These are phyloP conservation scores for Diaphora mendica DNA, from an alignment of 2,888 invertebrate genomes.

Conservation along the genomic window DNA sequence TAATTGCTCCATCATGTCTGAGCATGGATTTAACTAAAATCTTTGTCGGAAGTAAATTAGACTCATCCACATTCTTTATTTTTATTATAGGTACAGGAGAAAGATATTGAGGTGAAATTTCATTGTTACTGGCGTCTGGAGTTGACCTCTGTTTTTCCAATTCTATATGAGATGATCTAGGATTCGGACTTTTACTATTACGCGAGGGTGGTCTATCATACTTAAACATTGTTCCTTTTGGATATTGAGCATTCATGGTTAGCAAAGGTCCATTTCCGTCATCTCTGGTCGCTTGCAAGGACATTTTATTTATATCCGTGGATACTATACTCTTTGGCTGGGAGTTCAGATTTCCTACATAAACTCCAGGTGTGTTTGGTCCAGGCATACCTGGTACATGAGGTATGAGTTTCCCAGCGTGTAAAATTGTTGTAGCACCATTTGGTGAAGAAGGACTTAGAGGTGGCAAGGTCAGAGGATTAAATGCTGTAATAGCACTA, in stretches of 20 bases:
- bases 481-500: slow-evolving; percentile 90
- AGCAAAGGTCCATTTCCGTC: slow-evolving; percentile 55
- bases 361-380: slow-evolving; percentile 88
- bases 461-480: slow-evolving; percentile 89
- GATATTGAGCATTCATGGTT: slow-evolving; percentile 54
- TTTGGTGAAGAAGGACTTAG: slow-evolving; percentile 83
- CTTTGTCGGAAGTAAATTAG: slow-evolving; percentile 52
- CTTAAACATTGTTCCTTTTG: slow-evolving; percentile 58
- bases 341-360: slow-evolving; percentile 61
- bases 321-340: slow-evolving; percentile 58
- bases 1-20: slow-evolving; percentile 68
- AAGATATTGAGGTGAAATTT: slow-evolving; percentile 60
- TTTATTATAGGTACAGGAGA: slow-evolving; percentile 73
- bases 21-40: slow-evolving; percentile 55
- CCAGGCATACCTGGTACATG: slow-evolving; percentile 96
- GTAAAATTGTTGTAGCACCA: slow-evolving; percentile 88
- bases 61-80: slow-evolving; percentile 76
- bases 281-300: slow-evolving; percentile 58
- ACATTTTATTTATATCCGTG: slow-evolving; percentile 59
- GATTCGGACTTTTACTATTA: slow-evolving; percentile 65
- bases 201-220: slow-evolving; percentile 66
- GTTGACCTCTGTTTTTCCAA: slow-evolving; percentile 62
- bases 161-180: slow-evolving; percentile 60
- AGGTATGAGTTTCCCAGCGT: slow-evolving; percentile 92
- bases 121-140: slow-evolving; percentile 59